Percentiles rank a stretch among this genome's conserved stretches.
Evolutionary conservation across 2,888 invertebrate species (phyloP).

Genomic region (Bruchidius siliquastri): DNA sequence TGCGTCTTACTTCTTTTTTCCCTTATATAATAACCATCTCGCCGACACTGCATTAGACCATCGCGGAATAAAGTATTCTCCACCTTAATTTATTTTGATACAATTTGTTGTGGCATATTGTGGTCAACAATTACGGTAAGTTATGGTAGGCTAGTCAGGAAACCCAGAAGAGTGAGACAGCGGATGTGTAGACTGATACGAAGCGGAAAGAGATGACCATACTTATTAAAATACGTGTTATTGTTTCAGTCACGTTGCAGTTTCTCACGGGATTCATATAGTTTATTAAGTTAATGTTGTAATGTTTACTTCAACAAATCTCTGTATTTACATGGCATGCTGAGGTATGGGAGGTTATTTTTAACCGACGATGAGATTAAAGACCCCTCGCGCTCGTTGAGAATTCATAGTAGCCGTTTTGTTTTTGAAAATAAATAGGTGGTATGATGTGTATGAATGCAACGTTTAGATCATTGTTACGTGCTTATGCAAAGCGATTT

Average conservation of each 20-base stretch:
- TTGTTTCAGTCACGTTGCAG: slow-evolving; percentile 49
- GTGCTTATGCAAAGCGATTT: neutral
- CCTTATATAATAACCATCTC: no score
- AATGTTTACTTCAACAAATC: slow-evolving; percentile 32
- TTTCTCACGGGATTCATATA: slow-evolving; percentile 47
- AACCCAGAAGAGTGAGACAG: slow-evolving; percentile 23
- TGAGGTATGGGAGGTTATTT: slow-evolving; percentile 4
- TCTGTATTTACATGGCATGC: slow-evolving; percentile 16
- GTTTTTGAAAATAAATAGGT: neutral
- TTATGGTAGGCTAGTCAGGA: slow-evolving; percentile 37
- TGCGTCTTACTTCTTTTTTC: no score
- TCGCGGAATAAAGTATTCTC: neutral
- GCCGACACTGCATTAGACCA: neutral
- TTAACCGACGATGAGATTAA: neutral
- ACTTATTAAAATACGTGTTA: slow-evolving; percentile 50
- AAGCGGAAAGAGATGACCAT: slow-evolving; percentile 32
- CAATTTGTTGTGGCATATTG: slow-evolving; percentile 40
- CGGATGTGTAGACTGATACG: slow-evolving; percentile 5
- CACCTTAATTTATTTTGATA: slow-evolving; percentile 28
- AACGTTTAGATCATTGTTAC: neutral
- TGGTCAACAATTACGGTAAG: slow-evolving; percentile 40
- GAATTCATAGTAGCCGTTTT: neutral
- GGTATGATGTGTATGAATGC: neutral
- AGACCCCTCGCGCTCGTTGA: neutral
- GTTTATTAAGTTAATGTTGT: slow-evolving; percentile 37